Evolutionary conservation across 2,797 vertebrate species (phyloP).

Genomic region (Lophotriccus pileatus): DNA sequence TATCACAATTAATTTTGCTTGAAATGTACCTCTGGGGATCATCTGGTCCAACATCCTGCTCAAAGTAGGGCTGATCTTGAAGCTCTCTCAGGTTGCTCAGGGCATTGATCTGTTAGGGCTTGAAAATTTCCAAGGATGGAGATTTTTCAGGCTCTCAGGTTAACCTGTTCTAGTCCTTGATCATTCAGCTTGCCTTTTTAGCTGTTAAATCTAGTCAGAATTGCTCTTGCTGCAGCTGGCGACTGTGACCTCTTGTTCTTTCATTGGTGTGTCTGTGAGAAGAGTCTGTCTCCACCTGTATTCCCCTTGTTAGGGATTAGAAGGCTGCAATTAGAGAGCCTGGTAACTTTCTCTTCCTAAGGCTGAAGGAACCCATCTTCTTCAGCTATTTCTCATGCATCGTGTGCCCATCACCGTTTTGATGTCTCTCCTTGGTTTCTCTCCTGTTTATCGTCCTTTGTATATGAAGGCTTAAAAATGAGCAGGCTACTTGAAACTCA

Average conservation of each 20-base stretch:
- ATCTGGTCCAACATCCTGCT: neutral
- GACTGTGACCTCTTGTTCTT: neutral
- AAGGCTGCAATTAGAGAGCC: neutral
- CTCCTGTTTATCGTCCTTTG: neutral
- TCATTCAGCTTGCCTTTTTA: neutral
- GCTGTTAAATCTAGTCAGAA: neutral
- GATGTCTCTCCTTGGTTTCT: neutral
- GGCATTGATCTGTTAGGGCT: neutral
- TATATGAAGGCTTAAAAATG: neutral
- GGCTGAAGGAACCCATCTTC: neutral
- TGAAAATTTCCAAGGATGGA: neutral
- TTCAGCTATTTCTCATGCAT: neutral
- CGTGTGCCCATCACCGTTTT: neutral
- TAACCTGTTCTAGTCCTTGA: neutral
- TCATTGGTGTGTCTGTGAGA: neutral
- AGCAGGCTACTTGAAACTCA: neutral
- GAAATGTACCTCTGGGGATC: neutral
- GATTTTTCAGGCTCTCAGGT: neutral
- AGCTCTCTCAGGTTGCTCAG: neutral
- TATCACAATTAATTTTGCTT: neutral
- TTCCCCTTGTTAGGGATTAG: neutral
- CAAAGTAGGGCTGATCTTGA: neutral
- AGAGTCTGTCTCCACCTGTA: neutral
- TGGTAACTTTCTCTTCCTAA: neutral
- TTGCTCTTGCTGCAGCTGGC: neutral